Conservation (phyloP, 2,888 invertebrate genomes). For the Pemphredon lugubris region DNA sequence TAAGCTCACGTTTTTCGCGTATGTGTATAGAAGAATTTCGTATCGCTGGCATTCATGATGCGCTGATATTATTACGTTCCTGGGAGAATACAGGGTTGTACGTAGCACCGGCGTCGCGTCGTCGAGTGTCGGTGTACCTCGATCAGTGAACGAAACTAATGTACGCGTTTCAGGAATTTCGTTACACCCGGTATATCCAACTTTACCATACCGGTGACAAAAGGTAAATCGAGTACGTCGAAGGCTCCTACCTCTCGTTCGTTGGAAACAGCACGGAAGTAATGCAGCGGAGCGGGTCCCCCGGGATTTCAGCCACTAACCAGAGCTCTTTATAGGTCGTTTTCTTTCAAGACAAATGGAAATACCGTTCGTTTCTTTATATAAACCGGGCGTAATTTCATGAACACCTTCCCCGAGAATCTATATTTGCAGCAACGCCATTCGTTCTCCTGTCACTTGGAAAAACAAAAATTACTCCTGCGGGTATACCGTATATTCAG, state of each 20-base stretch:
- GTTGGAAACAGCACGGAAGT: constrained; percentile 20
- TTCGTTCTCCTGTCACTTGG: constrained; percentile 35
- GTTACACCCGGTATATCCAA: not conserved
- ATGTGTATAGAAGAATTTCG: too few species aligned
- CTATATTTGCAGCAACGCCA: constrained; percentile 20
- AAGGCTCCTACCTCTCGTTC: constrained; percentile 9
- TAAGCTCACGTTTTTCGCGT: constrained; percentile 5
- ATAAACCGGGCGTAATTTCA: constrained; percentile 35
- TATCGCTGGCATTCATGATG: too few species aligned
- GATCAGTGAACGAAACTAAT: too few species aligned
- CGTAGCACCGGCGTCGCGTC: too few species aligned
- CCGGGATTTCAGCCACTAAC: constrained; percentile 33
- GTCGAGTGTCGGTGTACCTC: too few species aligned
- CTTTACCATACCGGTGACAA: constrained; percentile 9
- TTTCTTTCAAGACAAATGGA: constrained; percentile 42
- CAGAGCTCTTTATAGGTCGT: constrained; percentile 35
- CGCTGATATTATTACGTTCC: too few species aligned
- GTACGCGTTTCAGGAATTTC: too few species aligned
- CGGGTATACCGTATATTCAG: too few species aligned
- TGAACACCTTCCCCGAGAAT: constrained; percentile 12
- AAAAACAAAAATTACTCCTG: not conserved
- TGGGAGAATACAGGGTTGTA: too few species aligned
- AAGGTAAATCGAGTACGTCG: constrained; percentile 16
- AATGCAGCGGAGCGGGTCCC: constrained; percentile 21
- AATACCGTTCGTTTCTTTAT: constrained; percentile 42